phyloP scores from a whole-genome alignment of 2,888 invertebrate genomes.

The Camponotus fellah region DNA sequence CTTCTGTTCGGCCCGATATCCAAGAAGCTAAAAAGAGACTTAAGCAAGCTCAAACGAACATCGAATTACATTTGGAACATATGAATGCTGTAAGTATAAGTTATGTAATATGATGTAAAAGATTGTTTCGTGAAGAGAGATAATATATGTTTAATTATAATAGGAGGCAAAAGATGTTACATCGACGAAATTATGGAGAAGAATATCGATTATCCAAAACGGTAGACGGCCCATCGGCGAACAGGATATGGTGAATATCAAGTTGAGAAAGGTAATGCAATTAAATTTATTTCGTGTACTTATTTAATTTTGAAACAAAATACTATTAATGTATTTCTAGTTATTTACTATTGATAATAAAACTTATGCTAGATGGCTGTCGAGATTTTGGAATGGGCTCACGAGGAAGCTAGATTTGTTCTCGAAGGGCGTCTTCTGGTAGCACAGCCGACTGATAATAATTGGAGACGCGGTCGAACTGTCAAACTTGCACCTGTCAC shows the following conservation, averaged over 20 bases:
- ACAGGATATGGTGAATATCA: constrained; percentile 95
- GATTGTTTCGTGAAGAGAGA: constrained; percentile 14
- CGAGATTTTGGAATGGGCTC: constrained; percentile 97
- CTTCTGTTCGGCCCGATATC: constrained; percentile 89
- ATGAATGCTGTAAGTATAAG: constrained; percentile 91
- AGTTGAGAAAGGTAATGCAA: constrained; percentile 90
- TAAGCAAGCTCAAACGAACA: constrained; percentile 95
- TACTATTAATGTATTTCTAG: not conserved
- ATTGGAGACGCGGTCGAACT: constrained; percentile 95
- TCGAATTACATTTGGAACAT: constrained; percentile 96
- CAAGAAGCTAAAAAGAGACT: constrained; percentile 94
- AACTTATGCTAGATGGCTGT: constrained; percentile 91
- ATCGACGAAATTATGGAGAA: constrained; percentile 95
- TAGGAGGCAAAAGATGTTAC: constrained; percentile 95
- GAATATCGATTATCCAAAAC: constrained; percentile 92
- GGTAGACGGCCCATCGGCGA: constrained; percentile 92
- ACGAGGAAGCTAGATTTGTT: constrained; percentile 96
- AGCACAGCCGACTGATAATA: constrained; percentile 96
- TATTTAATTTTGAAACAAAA: not conserved
- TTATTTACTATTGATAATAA: constrained; percentile 1
- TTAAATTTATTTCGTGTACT: constrained; percentile 7
- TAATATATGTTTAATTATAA: constrained; percentile 21
- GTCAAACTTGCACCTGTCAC: constrained; percentile 95
- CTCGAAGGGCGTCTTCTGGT: constrained; percentile 95
- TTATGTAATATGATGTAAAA: not conserved